Evolutionary conservation across 2,888 invertebrate genomes (phyloP), one percentile per base, ranked within the genome.

Genomic region (Eilema caniola): DNA sequence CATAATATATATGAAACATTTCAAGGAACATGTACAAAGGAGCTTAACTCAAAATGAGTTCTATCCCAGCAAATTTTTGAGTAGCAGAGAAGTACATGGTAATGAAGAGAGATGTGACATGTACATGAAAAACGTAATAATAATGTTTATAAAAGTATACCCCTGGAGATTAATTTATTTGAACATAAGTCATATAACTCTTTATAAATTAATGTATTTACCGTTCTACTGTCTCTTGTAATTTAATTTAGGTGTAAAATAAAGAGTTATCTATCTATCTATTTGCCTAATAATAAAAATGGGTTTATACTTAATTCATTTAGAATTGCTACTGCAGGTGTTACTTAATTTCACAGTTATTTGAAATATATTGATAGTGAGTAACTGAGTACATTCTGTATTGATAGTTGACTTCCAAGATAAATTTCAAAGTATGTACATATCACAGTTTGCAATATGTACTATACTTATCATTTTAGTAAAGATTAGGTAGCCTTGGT

Each of bases 401-500:
- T 73, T 71, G 72, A 80, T 75, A 69, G 66, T 71, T 68, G 69
- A 72, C 71, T 75, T 64, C 56, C 70, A 67, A 75, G 80, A 80
- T 82, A 82, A 77, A 65, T 72, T 70, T 61, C 66, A 72, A 78
- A 69, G 74, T 76, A 71, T 37, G 33, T 37, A 37, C 33, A 37
- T 37, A 37, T 37, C 33, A 12, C 33, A 37, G 33, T 37, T 12
- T 37, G 33, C 33, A 37, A 12, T 37, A 37, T 37, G 33, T 57
- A 71, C 47, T 76, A 71, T 79, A 73, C 70, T 80, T 82, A 82
- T 82, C 81, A 77, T 76, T 82, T 73, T 23, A 74, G 73, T 75
- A 72, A 83, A 86, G 86, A 89, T 88, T 87, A 86, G 69, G 75
- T 75, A 84, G 82, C 87, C 87, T 89, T 90, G 85, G 77, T 82